These are phyloP conservation scores for Eupelmus urozonus DNA, from an alignment of 2,888 invertebrate species.

Conservation along the genomic window DNA sequence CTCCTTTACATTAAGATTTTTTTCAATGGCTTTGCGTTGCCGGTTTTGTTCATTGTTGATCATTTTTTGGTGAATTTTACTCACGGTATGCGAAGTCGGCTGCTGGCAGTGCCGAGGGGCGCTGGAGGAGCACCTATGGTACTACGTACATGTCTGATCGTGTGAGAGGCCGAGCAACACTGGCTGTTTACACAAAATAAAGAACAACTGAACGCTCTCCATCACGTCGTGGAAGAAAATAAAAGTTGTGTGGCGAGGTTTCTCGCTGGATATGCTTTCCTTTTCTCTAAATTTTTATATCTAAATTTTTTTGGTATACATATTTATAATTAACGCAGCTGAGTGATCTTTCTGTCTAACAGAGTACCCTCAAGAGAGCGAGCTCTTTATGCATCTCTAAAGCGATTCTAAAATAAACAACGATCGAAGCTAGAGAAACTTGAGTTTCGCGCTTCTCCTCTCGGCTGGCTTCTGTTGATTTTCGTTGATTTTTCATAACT, in stretches of 20 bases:
- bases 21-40: constrained; percentile 58
- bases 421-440: constrained; percentile 56
- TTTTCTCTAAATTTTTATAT: constrained; percentile 43
- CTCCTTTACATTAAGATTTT: constrained; percentile 59
- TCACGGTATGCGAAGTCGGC: constrained; percentile 71
- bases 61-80: constrained; percentile 70
- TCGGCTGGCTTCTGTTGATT: constrained; percentile 59
- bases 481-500: constrained; percentile 51
- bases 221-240: constrained; percentile 62
- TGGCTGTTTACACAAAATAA: constrained; percentile 77
- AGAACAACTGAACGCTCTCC: constrained; percentile 77
- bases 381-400: constrained; percentile 41
- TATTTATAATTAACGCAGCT: constrained; percentile 51
- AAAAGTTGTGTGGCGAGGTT: constrained; percentile 50
- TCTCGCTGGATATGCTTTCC: constrained; percentile 59
- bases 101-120: constrained; percentile 73
- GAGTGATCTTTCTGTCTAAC: constrained; percentile 44
- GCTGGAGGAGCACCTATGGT: constrained; percentile 74
- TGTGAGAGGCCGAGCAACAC: constrained; percentile 70
- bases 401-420: constrained; percentile 53
- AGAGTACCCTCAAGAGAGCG: constrained; percentile 52
- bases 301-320: constrained; percentile 28
- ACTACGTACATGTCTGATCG: constrained; percentile 76
- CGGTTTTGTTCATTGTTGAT: constrained; percentile 65
- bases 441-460: constrained; percentile 58